Conservation (phyloP, 2,113 vertebrate genomes). For the Geococcyx californianus region DNA sequence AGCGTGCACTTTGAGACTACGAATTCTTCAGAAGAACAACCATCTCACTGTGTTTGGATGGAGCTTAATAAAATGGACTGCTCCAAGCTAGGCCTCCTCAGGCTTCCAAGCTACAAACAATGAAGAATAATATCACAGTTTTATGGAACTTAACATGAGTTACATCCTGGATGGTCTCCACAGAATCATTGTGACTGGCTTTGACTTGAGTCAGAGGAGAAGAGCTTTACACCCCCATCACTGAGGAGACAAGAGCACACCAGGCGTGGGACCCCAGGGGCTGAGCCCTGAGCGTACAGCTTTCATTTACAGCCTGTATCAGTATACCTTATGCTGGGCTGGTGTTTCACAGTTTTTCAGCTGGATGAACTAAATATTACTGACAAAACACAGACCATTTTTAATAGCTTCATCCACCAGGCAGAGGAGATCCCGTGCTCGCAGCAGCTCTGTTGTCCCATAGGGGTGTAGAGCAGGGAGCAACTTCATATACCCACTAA, state of each 20-base stretch:
- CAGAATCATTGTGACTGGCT: background rate
- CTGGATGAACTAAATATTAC: background rate
- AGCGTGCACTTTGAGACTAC: conserved; percentile 10
- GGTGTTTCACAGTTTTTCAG: background rate
- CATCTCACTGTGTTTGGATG: conserved; percentile 48
- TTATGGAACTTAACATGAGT: conserved; percentile 21
- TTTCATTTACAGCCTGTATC: background rate
- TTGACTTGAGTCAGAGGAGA: conserved; percentile 11
- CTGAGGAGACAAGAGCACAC: background rate
- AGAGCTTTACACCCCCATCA: background rate
- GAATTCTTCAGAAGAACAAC: background rate
- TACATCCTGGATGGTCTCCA: conserved; percentile 49
- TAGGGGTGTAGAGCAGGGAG: conserved; percentile 37
- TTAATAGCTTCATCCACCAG: background rate
- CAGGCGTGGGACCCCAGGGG: background rate
- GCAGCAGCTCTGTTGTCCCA: background rate
- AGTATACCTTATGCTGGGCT: background rate
- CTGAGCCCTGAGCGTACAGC: background rate
- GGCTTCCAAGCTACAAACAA: conserved; percentile 45
- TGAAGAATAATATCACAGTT: conserved; percentile 45
- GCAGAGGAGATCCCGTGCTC: background rate
- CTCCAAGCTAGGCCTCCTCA: conserved; percentile 43
- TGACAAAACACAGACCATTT: conserved; percentile 11
- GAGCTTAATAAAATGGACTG: conserved; percentile 28
- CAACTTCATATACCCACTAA: conserved; percentile 46